These are phyloP conservation scores for Erannis defoliaria DNA, from an alignment of 2,888 invertebrate species.

Conservation along the genomic window DNA sequence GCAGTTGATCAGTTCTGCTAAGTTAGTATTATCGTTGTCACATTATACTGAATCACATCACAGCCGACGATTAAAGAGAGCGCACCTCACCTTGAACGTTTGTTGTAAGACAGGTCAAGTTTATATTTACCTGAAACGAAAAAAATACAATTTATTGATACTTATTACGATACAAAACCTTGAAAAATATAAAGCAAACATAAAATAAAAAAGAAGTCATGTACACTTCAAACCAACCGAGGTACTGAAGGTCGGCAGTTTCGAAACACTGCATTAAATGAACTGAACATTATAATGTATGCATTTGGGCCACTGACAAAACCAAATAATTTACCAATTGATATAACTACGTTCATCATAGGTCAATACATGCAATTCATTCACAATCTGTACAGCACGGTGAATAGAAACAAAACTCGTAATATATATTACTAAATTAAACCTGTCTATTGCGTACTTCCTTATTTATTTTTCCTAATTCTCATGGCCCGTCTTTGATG, in stretches of 20 bases:
- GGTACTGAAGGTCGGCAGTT: constrained; percentile 72
- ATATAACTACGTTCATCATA: constrained; percentile 13
- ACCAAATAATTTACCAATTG: constrained; percentile 55
- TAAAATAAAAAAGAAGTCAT: constrained; percentile 59
- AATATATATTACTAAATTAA: not conserved
- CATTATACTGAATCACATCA: not conserved
- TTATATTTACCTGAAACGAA: constrained; percentile 78
- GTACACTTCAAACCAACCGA: constrained; percentile 57
- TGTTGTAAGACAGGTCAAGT: constrained; percentile 52
- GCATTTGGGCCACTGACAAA: constrained; percentile 72
- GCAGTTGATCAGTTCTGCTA: not conserved
- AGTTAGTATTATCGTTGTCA: not conserved
- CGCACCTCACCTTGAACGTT: constrained; percentile 71
- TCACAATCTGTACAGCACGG: constrained; percentile 18
- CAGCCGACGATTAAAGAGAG: not conserved
- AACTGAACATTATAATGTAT: constrained; percentile 71
- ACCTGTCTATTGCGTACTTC: not conserved
- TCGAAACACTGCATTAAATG: constrained; percentile 72
- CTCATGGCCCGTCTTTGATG: too few species aligned
- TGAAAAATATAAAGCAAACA: constrained; percentile 46
- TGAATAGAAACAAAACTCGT: not conserved
- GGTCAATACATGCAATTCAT: constrained; percentile 30
- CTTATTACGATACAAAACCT: constrained; percentile 43
- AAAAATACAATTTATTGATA: constrained; percentile 48
- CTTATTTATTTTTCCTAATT: not conserved